A percentile compares a stretch with the other conserved stretches of the same genome.
Conservation (phyloP, 2,113 vertebrate genomes). For the Cettia cetti region DNA sequence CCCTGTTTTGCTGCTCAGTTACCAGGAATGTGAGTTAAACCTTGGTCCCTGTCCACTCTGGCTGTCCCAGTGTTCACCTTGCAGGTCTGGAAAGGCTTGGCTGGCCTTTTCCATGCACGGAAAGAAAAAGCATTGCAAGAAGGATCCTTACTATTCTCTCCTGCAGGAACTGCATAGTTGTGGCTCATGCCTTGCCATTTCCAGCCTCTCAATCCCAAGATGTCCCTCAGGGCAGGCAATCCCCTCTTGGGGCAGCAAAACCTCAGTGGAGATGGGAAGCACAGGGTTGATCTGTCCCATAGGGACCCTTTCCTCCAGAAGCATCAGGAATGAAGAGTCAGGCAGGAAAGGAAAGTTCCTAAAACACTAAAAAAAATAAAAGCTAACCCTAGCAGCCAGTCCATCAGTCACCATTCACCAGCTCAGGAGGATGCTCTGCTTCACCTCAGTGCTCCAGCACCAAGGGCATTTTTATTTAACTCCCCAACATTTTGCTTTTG, state of each 20-base stretch:
- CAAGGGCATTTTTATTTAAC: not conserved
- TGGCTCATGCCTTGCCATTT: not conserved
- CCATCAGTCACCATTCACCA: not conserved
- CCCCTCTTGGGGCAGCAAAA: not conserved
- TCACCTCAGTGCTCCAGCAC: not conserved
- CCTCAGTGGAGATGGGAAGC: accelerated
- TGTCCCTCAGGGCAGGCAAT: not conserved
- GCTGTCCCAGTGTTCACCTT: accelerated
- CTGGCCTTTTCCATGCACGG: not conserved
- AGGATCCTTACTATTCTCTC: accelerated
- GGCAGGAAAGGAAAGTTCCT: not conserved
- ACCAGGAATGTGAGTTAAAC: not conserved
- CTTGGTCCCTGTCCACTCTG: not conserved
- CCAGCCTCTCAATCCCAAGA: not conserved
- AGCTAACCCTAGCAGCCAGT: not conserved
- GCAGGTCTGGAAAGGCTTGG: not conserved
- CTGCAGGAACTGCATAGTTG: not conserved
- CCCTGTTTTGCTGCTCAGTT: not conserved
- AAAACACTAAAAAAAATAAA: not conserved
- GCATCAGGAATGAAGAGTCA: not conserved
- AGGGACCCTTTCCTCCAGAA: not conserved
- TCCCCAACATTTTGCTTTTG: not conserved
- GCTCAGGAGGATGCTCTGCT: not conserved
- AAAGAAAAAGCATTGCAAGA: not conserved
- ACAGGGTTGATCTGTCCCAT: accelerated